Evolutionary conservation across 1,140 invertebrate species (phyloP), one percentile per base, ranked within the genome.

Genomic region (Papilio aristodemus): DNA sequence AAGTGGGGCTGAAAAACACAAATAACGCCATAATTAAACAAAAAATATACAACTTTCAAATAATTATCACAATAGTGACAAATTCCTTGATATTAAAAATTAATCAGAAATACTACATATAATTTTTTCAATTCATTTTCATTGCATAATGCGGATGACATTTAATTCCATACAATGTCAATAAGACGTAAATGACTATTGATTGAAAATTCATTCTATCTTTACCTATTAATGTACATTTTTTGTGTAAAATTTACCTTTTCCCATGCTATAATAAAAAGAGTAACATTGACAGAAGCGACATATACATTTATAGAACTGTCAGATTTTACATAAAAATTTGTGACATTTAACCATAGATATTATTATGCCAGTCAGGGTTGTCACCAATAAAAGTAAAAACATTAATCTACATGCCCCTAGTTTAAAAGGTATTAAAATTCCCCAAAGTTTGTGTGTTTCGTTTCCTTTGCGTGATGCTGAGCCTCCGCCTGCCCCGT

Each of bases 361-460:
- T 5, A 17, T 43, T 43, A 32, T 32, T 32, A 3, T 3, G 27
- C 6, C 27, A 32, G 27, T 6, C 14, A 43, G 41, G 1, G 41
- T 43, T 43, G 41, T n/a, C 41, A 43, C n/a, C n/a, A 43, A 17
- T 43, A 43, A 43, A 43, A 43, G 0, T 14, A 43, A 32, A 32
- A 43, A 5, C n/a, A 5, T 14, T 43, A 41, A 43, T 43, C 41
- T 43, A 43, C 5, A 43, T 43, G 41, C 14, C 13, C 14, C 1
- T 1, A 39, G 11, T 3, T 32, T 32, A 3, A 32, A 17, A 63
- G 50, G n/a, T 72, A 81, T 87, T 94, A 94, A 81, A 95, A 92
- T 93, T 99, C 97, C n/a, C 96, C 96, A 90, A 98, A 99, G 76
- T 95, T 95, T 39, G 93, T 94, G 87, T 99, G 98, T 27, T 95